Evolutionary conservation across 2,797 vertebrate genomes (phyloP), one percentile per base, ranked within the genome.

Genomic region (Galagoides demidoff): DNA sequence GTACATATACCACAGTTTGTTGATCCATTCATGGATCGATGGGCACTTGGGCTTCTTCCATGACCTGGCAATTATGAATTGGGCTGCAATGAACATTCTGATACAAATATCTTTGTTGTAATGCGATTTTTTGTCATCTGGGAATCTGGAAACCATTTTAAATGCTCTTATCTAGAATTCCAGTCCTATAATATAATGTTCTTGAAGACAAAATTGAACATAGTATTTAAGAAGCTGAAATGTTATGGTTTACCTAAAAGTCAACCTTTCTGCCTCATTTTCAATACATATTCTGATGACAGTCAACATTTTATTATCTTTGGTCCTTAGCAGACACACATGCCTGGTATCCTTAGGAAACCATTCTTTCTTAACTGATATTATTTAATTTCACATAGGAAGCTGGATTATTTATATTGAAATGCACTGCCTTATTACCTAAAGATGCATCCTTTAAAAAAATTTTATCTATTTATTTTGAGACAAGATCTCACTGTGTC

Each of bases 161-260:
- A 57, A 71, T 88, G 16, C 34, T 55, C 23, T 94, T 85, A 86
- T 81, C 64, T 95, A 85, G 82, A 85, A 70, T 55, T 78, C 25
- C 25, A n/a, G 59, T 93, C 85, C 34, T 81, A 1, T 71, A 78
- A 39, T 61, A 85, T 43, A 77, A 13, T 55, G 22, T 70, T 89
- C 61, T 66, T 83, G 34, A 89, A 92, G 86, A 68, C 57, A 79
- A 64, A 90, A 83, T 45, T 68, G 74, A 94, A 74, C 29, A 55
- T 39, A 70, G 31, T 57, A 79, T 89, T 84, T 84, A 68, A 84
- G 59, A 88, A 95, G 90, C 52, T 14, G 34, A 87, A 73, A 43
- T 61, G 27, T 82, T 55, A 37, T 10, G 16, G 9, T 82, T 94
- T 85, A 90, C 25, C 25, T 66, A 95, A 95, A 92, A 57, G 11